Evolutionary conservation across 2,113 vertebrate species (phyloP).

Genomic region (Triplophysa dalaica): DNA sequence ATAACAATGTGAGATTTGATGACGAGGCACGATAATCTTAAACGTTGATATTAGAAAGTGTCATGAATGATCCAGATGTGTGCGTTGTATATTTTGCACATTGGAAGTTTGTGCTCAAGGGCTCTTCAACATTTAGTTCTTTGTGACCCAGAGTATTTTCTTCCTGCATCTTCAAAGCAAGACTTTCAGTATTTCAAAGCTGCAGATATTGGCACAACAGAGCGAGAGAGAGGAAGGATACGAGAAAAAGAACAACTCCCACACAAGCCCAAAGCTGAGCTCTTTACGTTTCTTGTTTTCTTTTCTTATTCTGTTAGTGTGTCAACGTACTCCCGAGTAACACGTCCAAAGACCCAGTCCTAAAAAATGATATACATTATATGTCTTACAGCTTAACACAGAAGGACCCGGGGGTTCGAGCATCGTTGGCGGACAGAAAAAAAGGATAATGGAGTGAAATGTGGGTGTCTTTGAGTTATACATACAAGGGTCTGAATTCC

Average conservation of each 20-base stretch:
- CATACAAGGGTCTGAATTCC: background rate
- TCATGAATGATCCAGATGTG: background rate
- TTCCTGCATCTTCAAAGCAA: constrained; percentile 22
- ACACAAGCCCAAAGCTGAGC: constrained; percentile 42
- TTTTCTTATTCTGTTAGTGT: constrained; percentile 53
- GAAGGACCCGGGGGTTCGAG: background rate
- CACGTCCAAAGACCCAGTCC: constrained; percentile 56
- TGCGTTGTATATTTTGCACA: background rate
- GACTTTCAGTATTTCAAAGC: constrained; percentile 24
- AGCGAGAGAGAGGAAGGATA: constrained; percentile 25
- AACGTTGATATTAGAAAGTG: too few species aligned
- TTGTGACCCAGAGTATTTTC: constrained; percentile 1
- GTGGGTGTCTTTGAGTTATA: background rate
- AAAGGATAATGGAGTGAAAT: background rate
- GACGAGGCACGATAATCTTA: too few species aligned
- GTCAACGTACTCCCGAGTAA: constrained; percentile 58
- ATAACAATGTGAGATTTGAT: too few species aligned
- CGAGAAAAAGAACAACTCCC: constrained; percentile 49
- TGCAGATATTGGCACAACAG: constrained; percentile 1
- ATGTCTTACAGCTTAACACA: background rate
- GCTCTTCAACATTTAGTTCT: background rate
- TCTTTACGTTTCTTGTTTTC: constrained; percentile 43
- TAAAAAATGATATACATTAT: constrained; percentile 42
- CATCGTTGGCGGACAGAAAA: background rate
- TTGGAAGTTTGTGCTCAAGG: background rate